Evolutionary conservation across 2,888 invertebrate species (phyloP), one percentile per base, ranked within the genome.

Genomic region (Himalopsyche anomala): DNA sequence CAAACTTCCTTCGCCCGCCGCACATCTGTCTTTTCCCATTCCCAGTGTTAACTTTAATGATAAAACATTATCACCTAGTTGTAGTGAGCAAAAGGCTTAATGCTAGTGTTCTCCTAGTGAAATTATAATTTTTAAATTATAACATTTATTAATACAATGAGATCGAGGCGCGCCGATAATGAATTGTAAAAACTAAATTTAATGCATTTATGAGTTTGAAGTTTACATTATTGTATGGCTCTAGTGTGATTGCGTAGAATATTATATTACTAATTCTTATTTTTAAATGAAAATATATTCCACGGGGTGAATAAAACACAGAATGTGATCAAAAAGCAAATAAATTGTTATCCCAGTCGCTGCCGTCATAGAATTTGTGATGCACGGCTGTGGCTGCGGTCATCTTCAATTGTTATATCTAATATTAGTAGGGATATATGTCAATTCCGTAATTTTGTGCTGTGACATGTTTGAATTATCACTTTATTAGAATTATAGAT

Each of bases 371-470:
- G 80, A 80, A n/a, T 80, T 45, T 80, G 51, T 80, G 80, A 80
- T 80, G 80, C 2, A 9, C 19, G 62, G 19, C 28, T 62, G 19
- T 19, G 19, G 8, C 28, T 62, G 62, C 62, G 62, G 28, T 62
- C 62, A 12, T 74, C 74, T 74, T 74, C 74, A 74, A 38, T 74
- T 74, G 74, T 74, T 74, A 74, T 36, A 74, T 74, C 36, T 74
- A 74, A 38, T 74, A 74, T 51, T 80, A 51, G 54, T 82, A 80
- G 19, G 81, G 55, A 81, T 85, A 84, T 86, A 69, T 88, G 88
- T 88, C 88, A 88, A 88, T 88, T 88, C 83, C 85, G 83, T 85
- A 87, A 88, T 84, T 86, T 42, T 88, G 88, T 87, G 88, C 88
- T 88, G 88, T 88, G 88, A 87, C 82, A 87, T 83, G 87, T 88